phyloP scores from a whole-genome alignment of 2,797 vertebrate species.

The Anguilla obscura region DNA sequence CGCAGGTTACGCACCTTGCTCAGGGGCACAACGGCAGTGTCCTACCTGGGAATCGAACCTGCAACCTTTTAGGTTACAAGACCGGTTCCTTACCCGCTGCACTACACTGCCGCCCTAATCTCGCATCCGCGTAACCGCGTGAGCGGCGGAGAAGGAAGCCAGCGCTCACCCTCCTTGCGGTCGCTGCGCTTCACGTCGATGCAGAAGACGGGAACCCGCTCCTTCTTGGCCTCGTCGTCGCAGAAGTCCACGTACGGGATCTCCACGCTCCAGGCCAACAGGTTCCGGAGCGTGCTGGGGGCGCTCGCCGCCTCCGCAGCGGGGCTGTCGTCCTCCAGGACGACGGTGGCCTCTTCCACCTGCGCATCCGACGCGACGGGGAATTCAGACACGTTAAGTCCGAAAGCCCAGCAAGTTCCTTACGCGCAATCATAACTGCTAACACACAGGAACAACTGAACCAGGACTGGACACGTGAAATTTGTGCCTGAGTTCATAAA shows the following conservation, averaged over 20 bases:
- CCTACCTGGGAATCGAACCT: too few species aligned
- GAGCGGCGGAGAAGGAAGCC: too few species aligned
- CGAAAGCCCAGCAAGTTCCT: not conserved
- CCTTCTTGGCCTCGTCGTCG: conserved; percentile 84
- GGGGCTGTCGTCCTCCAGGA: conserved; percentile 88
- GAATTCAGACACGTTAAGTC: not conserved
- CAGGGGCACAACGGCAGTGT: too few species aligned
- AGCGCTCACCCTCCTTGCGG: conserved; percentile 75
- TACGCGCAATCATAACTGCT: not conserved
- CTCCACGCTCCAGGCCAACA: conserved; percentile 85
- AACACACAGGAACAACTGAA: not conserved
- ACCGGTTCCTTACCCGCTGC: too few species aligned
- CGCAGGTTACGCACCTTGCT: too few species aligned
- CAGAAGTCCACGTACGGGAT: conserved; percentile 88
- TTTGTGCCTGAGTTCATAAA: not conserved
- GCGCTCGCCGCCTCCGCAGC: conserved; percentile 67
- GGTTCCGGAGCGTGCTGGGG: conserved; percentile 81
- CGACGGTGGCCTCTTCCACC: conserved; percentile 94
- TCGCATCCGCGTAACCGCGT: too few species aligned
- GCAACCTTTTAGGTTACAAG: too few species aligned
- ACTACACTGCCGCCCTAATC: too few species aligned
- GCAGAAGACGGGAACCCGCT: conserved; percentile 88
- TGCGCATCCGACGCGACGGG: conserved; percentile 48
- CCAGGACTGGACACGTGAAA: not conserved
- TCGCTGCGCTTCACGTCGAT: conserved; percentile 93